A percentile compares a stretch with the other conserved stretches of the same genome.
Conservation (phyloP, 2,888 invertebrate species). For the Mactromeris polynyma region DNA sequence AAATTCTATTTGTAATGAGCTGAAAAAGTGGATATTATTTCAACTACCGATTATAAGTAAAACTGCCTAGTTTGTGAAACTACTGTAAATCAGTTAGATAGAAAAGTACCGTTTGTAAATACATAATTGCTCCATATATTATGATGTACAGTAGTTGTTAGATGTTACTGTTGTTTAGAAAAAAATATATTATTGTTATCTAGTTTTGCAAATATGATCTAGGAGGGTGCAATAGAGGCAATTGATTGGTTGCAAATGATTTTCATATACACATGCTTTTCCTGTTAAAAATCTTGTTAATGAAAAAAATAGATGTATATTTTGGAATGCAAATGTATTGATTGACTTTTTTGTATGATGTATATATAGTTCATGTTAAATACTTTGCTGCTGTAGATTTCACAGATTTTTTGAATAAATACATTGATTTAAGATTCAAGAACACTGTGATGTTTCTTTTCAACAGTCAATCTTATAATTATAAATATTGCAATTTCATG, state of each 20-base stretch:
- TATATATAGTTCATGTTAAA: too few relatives aligned
- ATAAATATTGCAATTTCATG: too few relatives aligned
- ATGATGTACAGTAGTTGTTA: conserved; percentile 7
- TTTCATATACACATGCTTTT: neutral
- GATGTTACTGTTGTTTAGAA: neutral
- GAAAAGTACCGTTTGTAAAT: neutral
- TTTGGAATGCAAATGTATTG: neutral
- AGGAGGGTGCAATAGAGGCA: neutral
- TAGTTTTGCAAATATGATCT: neutral
- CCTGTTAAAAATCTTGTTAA: neutral
- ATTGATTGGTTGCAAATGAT: neutral
- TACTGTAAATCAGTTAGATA: neutral
- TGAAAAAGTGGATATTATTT: too few relatives aligned
- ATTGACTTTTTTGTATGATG: too few relatives aligned
- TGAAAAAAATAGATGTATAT: neutral
- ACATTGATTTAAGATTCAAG: too few relatives aligned
- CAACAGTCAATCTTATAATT: too few relatives aligned
- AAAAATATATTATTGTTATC: conserved; percentile 6
- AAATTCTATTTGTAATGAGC: too few relatives aligned
- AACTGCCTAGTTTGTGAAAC: too few relatives aligned
- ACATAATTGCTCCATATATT: neutral
- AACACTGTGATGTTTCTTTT: too few relatives aligned
- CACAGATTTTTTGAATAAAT: too few relatives aligned
- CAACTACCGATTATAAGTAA: too few relatives aligned
- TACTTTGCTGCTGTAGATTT: too few relatives aligned